Base-by-base conservation (phyloP, 2,888 invertebrate genomes). In the Ectropis crepuscularia region DNA sequence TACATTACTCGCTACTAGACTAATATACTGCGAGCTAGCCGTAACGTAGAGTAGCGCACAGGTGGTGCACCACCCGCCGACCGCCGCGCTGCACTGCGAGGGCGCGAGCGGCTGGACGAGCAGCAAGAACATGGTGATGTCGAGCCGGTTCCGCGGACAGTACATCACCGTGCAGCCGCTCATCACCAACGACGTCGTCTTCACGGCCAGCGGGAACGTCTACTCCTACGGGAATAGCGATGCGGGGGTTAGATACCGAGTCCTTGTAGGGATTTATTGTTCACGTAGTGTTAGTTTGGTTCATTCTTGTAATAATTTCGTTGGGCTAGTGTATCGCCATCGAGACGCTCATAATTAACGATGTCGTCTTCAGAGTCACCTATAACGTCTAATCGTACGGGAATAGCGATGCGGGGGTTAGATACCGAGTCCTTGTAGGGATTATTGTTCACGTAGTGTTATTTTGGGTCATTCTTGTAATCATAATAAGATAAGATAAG, bases 61-160 rank as follows among this genome's bases (percentile, higher is more conserved):
- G 88, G 96, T 99, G 12, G 96, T 96, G 36, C 99, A 99, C 93
- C 98, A 99, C 93, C 99, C 99, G 12, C 99, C 99, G 5, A 97
- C 97, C 93, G 95, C 97, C 57, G 98, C 98, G 12, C 96, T 97
- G 82, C 95, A 96, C 89, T 97, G 97, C 82, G 98, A 98, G 87
- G 98, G 98, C 37, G 89, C 92, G 57, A 86, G 86, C 16, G 93
- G 90, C 12, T 99, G 99, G 99, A 92, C 89, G 57, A 95, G 96
- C 79, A 96, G 96, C 96, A 98, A 98, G 87, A 97, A 98, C 86
- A 97, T 98, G 89, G 96, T 97, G 45, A 96, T 99, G 96, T 95
- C 96, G 55, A 98, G 97, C 82, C 97, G 97, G 88, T 99, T 99
- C 92, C 95, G 99, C 49, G 99, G 99, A 66, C 98, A 98, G 93